Evolutionary conservation across 2,888 invertebrate genomes (phyloP).

Genomic region (Pyralis farinalis): DNA sequence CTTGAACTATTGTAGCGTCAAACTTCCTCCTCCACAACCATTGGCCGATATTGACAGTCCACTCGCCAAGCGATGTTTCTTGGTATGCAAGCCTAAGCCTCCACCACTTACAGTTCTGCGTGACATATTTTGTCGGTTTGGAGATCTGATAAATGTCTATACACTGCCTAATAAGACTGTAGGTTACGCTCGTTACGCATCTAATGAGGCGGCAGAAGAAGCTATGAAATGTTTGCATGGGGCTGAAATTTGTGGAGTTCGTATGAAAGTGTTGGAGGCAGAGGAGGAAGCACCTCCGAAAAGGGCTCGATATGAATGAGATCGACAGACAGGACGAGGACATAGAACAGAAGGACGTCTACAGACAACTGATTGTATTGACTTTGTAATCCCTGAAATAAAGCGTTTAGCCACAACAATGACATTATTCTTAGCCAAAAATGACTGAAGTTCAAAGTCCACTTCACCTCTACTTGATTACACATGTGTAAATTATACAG

Average conservation of each 20-base stretch:
- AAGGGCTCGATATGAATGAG: constrained; percentile 34
- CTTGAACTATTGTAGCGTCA: constrained; percentile 82
- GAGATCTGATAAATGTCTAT: constrained; percentile 94
- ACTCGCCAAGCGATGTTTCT: constrained; percentile 84
- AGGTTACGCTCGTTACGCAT: constrained; percentile 94
- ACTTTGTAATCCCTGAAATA: constrained; percentile 21
- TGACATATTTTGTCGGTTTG: constrained; percentile 95
- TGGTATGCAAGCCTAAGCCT: constrained; percentile 83
- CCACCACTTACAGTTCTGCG: constrained; percentile 90
- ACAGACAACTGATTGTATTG: constrained; percentile 12
- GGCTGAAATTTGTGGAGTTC: constrained; percentile 92
- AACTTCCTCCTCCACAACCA: constrained; percentile 86
- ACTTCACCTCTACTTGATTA: background rate
- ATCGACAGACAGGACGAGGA: constrained; percentile 7
- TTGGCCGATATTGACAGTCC: constrained; percentile 84
- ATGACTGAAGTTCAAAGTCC: constrained; percentile 11
- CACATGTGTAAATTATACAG: background rate
- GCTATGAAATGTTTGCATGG: constrained; percentile 89
- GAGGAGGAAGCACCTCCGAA: constrained; percentile 81
- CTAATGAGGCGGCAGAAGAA: constrained; percentile 86
- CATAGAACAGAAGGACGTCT: constrained; percentile 15
- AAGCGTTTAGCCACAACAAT: constrained; percentile 23
- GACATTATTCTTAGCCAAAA: constrained; percentile 35
- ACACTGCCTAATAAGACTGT: constrained; percentile 94
- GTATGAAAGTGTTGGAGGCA: constrained; percentile 94